Base-by-base conservation (phyloP, 1,140 invertebrate genomes). In the Andrena cerasifolii region DNA sequence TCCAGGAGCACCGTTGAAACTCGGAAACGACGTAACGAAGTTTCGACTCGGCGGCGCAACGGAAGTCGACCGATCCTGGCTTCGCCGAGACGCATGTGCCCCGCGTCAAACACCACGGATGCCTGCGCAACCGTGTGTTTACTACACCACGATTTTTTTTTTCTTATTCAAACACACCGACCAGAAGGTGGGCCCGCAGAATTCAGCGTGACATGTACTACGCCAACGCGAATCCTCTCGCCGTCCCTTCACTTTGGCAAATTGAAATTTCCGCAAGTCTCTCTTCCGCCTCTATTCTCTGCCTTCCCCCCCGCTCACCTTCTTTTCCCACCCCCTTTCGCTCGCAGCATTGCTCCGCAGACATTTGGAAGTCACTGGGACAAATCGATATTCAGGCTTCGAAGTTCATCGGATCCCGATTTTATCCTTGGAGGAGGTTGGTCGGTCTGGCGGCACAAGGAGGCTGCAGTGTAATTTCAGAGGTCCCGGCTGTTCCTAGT, bases 21-120 rank as follows among this genome's bases (percentile, higher is more conserved):
- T 86, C 83, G 85, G 86, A 85, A 87, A 84, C 79, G 85, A 86
- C 81, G 85, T 86, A 87, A 87, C 83, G 76, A 87, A 87, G 85
- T 87, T 87, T 86, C 76, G 80, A 79, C 75, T 73, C 31, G n/a
- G n/a, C 74, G 80, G 21, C 68, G 77, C 78, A 82, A 77, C 85
- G 80, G 80, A 86, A 86, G 86, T 78, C 83, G 82, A 80, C 83
- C 83, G 86, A 84, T 82, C 83, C 80, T 85, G 79, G 79, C 76
- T 76, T 81, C 70, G n/a, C 51, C 51, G 63, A 56, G 54, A 62
- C 65, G 74, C 54, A 40, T 59, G 54, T 59, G 53, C 8, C 63
- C 53, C n/a, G 54, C 26, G 40, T 67, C 28, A n/a, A 26, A 45
- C 62, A 51, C 4, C 36, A 4, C 24, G 31, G 36, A 51, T 63